Conservation (phyloP, 2,797 vertebrate species). For the Sciurus vulgaris region DNA sequence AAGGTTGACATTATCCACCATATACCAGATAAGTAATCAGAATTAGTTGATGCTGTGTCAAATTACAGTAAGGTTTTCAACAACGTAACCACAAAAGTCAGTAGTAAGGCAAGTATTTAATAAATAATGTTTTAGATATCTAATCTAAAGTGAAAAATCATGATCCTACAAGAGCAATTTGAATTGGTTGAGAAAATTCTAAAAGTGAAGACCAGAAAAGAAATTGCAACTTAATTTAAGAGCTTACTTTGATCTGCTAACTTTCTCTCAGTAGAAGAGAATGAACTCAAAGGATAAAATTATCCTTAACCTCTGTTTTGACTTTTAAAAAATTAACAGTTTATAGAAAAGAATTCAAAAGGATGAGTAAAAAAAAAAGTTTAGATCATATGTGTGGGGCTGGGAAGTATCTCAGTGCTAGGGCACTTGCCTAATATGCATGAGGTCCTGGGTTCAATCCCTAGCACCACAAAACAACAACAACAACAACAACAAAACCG, state of each 20-base stretch:
- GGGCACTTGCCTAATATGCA: no score
- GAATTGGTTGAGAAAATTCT: background rate
- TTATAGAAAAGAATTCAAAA: conserved; percentile 55
- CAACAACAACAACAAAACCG: no score
- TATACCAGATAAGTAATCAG: conserved; percentile 27
- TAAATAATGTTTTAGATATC: conserved; percentile 23
- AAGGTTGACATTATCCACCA: conserved; percentile 50
- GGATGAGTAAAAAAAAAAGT: background rate
- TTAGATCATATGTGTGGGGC: no score
- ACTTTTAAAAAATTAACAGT: conserved; percentile 36
- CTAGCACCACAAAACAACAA: no score
- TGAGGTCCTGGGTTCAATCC: no score
- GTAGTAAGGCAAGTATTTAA: background rate
- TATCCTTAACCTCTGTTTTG: conserved; percentile 17
- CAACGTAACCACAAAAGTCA: conserved; percentile 48
- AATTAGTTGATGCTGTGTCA: conserved; percentile 24
- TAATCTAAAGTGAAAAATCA: conserved; percentile 37
- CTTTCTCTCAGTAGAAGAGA: conserved; percentile 41
- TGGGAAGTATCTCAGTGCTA: no score
- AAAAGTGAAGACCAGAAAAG: conserved; percentile 35
- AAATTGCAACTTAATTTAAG: background rate
- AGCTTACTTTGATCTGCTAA: background rate
- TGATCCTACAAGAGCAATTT: background rate
- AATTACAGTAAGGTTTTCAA: conserved; percentile 58
- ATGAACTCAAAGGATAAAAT: conserved; percentile 40